Evolutionary conservation across 2,797 vertebrate species (phyloP), one percentile per base, ranked within the genome.

Genomic region (Muraenolepis orangiensis): DNA sequence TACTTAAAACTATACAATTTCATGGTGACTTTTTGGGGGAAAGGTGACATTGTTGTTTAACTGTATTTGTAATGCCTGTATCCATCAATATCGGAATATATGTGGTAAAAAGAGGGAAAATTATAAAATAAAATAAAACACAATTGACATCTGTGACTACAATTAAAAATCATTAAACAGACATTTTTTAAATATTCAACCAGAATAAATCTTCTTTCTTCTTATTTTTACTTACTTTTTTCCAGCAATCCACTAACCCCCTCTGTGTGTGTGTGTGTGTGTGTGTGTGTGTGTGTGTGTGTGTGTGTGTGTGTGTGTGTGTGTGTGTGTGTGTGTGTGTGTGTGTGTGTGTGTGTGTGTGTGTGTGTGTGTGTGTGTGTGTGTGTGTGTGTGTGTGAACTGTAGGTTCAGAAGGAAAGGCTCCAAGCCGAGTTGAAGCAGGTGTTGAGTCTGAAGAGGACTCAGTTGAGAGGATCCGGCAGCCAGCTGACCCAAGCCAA

Each of bases 351-450:
- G 5, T 18, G 14, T 46, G 14, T 18, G 42, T 46, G 42, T 46
- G 42, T 46, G 42, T 18, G 14, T 18, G 16, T 18, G 42, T 6
- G 51, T 57, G 51, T 10, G 57, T 64, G 57, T 26, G 57, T 64
- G 57, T 10, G n/a, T 64, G 23, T 12, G 23, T 64, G 57, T 26
- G n/a, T 26, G n/a, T 64, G 23, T 23, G 57, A 23, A 18, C 14
- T 42, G 3, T 78, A 95, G 94, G 90, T 92, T 70, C 94, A 93
- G 88, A 94, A 95, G 86, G 94, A 96, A 90, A 94, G 94, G 86
- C 95, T 97, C 61, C 95, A 96, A 94, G 95, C 92, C 36, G 96
- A 96, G 86, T 86, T 97, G 85, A 96, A 96, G 86, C 89, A 92
- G 87, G 95, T 96, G 66, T 80, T 96, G 79, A 94, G 94, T 87